Evolutionary conservation across 2,797 vertebrate genomes (phyloP).

Genomic region (Sebastiscus albofasciatus): DNA sequence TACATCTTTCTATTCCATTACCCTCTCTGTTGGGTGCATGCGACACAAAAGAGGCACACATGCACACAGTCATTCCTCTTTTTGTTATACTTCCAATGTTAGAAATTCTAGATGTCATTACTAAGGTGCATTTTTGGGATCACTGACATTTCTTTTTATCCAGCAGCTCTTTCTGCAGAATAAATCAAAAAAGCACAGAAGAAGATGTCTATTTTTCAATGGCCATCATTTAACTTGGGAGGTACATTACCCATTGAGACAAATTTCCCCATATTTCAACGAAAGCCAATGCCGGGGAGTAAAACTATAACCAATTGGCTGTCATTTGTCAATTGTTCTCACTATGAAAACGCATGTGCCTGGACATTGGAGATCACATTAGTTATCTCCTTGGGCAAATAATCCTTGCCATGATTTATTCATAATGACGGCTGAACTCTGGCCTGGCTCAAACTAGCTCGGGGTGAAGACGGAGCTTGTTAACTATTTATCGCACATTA

Average conservation of each 20-base stretch:
- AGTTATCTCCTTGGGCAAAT: conserved; percentile 23
- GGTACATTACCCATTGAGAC: conserved; percentile 20
- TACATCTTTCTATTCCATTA: conserved; percentile 58
- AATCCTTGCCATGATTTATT: conserved; percentile 60
- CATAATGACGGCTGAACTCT: conserved; percentile 51
- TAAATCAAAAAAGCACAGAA: conserved; percentile 32
- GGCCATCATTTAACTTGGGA: conserved; percentile 20
- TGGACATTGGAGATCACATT: conserved; percentile 19
- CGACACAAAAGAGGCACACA: neutral
- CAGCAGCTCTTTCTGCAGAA: conserved; percentile 15
- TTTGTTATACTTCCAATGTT: neutral
- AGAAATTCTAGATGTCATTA: conserved; percentile 3
- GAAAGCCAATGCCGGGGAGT: neutral
- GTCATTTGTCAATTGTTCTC: conserved; percentile 17
- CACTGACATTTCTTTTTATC: conserved; percentile 26
- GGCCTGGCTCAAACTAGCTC: conserved; percentile 51
- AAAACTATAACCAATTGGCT: neutral
- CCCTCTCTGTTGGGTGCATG: conserved; percentile 14
- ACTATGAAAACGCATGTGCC: neutral
- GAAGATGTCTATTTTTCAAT: conserved; percentile 12
- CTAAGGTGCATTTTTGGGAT: neutral
- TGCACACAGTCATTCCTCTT: neutral
- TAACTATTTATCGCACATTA: conserved; percentile 68
- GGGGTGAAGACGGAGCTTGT: conserved; percentile 46
- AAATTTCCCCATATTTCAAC: conserved; percentile 9